phyloP scores from a whole-genome alignment of 2,888 invertebrate genomes.

The Encarsia formosa region DNA sequence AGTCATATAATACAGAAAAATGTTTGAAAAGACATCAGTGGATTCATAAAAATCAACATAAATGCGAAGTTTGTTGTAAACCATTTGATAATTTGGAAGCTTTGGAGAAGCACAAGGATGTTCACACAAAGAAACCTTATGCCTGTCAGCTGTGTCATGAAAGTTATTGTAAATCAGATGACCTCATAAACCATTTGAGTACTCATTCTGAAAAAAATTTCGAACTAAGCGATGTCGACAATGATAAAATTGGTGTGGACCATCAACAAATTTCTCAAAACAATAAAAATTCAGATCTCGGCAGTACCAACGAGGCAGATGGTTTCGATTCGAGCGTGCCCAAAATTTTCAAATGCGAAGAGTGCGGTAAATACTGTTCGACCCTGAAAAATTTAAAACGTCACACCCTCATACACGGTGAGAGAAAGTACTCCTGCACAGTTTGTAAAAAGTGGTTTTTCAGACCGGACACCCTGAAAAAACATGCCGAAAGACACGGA shows the following conservation, averaged over 20 bases:
- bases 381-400: slow-evolving; percentile 46
- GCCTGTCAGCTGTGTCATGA: slow-evolving; percentile 43
- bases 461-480: slow-evolving; percentile 47
- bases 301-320: slow-evolving; percentile 32
- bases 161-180: slow-evolving; percentile 40
- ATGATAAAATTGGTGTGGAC: not conserved
- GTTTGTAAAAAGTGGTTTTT: slow-evolving; percentile 50
- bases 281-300: slow-evolving; percentile 33
- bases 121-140: slow-evolving; percentile 41
- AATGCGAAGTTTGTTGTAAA: slow-evolving; percentile 43
- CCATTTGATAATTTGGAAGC: slow-evolving; percentile 43
- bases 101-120: slow-evolving; percentile 42
- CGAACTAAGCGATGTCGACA: slow-evolving; percentile 1
- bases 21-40: slow-evolving; percentile 45
- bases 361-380: slow-evolving; percentile 46
- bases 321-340: slow-evolving; percentile 30
- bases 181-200: slow-evolving; percentile 40
- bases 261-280: slow-evolving; percentile 12
- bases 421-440: slow-evolving; percentile 49
- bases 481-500: slow-evolving; percentile 48
- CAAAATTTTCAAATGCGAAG: slow-evolving; percentile 46
- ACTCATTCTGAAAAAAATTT: slow-evolving; percentile 37
- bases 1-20: slow-evolving; percentile 43
- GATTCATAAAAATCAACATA: slow-evolving; percentile 45
- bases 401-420: slow-evolving; percentile 46